Base-by-base conservation (phyloP, 2,888 invertebrate genomes). In the Salticus scenicus region DNA sequence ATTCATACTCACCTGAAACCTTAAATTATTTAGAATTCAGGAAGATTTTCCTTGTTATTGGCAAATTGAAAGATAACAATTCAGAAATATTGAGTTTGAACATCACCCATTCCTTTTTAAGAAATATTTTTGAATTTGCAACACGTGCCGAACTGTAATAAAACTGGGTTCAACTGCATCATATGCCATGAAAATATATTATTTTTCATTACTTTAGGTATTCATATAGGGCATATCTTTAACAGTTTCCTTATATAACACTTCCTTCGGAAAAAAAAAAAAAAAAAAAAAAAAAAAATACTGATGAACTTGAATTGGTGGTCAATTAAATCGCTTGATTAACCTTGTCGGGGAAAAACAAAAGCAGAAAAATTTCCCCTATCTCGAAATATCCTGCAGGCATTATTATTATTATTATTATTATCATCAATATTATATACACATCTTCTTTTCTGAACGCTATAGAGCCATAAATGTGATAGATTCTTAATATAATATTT, bases 361-460 rank as follows among this genome's bases (percentile, higher is more conserved):
- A n/a, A 57, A 57, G 17, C 24, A 24, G 57, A 57, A 17, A 5
- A 20, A 57, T 57, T 57, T 57, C 12, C 57, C 57, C 57, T 57
- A 7, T 57, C 57, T 2, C 24, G 24, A 17, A 5, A 5, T 24
- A 24, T 24, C 57, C 24, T 12, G 57, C 24, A 12, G 57, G 24
- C 24, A 24, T 57, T 57, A 57, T 57, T 57, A n/a, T n/a, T n/a
- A n/a, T n/a, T n/a, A n/a, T n/a, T n/a, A n/a, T n/a, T n/a, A n/a
- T n/a, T n/a, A n/a, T n/a, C n/a, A 57, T 57, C 57, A 57, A 57
- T 57, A 57, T 57, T 57, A 57, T 57, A 24, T 57, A n/a, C 57
- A 57, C 24, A 24, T 24, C 57, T n/a, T 24, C 24, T 57, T 5
- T 57, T 57, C 24, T 57, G 24, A 10, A 57, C 24, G 57, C 57